Base-by-base conservation (phyloP, 2,797 vertebrate species). In the Chaetodon trifasciatus region DNA sequence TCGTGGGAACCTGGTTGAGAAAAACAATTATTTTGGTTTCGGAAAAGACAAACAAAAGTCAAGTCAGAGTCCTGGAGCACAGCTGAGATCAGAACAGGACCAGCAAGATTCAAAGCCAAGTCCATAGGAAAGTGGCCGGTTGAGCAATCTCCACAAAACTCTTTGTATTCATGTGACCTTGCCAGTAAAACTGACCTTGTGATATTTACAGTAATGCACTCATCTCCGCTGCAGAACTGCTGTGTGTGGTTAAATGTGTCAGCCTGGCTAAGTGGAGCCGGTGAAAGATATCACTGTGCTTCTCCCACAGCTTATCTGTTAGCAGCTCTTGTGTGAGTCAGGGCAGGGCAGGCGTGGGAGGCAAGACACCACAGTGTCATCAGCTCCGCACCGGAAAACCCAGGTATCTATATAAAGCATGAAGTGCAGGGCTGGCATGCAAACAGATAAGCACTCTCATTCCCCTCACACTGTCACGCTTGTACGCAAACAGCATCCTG, bases 301-400 rank as follows among this genome's bases (percentile, higher is more conserved):
- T 84, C 82, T 87, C 86, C 83, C 79, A 83, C 76, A 77, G 79
- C 77, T 92, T 88, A 92, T 94, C 91, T 90, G 88, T 91, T 86
- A 79, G 86, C 79, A 49, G 84, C 80, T 82, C 87, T 83, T 83
- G 77, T 85, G 85, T 90, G 89, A 92, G 86, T 91, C 88, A 83
- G 86, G 88, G 79, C 80, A 81, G 78, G 86, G 81, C 82, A 87
- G 75, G 73, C 74, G 85, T 89, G 86, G 89, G 89, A 85, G 84
- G 84, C 57, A 74, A 87, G 83, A 91, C 89, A 83, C 65, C 64
- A 61, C 74, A 74, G 89, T 87, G 87, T 92, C 93, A 92, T 91
- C 91, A 81, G 84, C 82, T 85, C 80, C 76, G 64, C 84, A 77
- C 75, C 72, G 62, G 87, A 91, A 91, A 90, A 81, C 68, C 61